These are phyloP conservation scores for Cheilosia variabilis DNA, from an alignment of 2,888 invertebrate species.

Conservation along the genomic window DNA sequence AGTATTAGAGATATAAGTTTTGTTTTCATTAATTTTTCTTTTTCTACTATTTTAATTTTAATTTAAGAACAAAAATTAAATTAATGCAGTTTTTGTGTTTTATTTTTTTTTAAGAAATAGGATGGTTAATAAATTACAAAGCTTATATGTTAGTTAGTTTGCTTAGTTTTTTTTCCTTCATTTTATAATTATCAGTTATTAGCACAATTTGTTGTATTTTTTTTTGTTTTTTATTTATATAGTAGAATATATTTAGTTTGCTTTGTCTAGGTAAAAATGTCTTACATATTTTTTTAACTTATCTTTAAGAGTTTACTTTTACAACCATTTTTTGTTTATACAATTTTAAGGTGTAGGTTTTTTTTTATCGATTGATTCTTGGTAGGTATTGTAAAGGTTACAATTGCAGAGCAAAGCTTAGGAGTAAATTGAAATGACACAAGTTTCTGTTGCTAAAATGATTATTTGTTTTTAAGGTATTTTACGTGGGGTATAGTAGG, in stretches of 20 bases:
- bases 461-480: not conserved
- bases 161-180: conserved; percentile 61
- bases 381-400: conserved; percentile 14
- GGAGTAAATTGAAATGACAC: conserved; percentile 4
- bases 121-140: conserved; percentile 75
- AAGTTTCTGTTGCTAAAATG: conserved; percentile 4
- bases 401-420: conserved; percentile 58
- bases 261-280: conserved; percentile 74
- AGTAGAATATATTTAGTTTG: conserved; percentile 70
- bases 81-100: conserved; percentile 49
- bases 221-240: conserved; percentile 39
- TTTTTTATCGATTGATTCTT: conserved; percentile 50
- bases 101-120: conserved; percentile 60
- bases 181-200: conserved; percentile 61
- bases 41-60: conserved; percentile 55
- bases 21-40: conserved; percentile 54
- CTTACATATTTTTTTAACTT: conserved; percentile 64
- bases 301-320: conserved; percentile 52
- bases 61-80: conserved; percentile 76
- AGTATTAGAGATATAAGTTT: conserved; percentile 84
- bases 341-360: conserved; percentile 9
- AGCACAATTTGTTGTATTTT: conserved; percentile 53
- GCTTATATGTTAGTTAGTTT: conserved; percentile 72
- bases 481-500: conserved; percentile 1
- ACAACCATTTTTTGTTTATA: conserved; percentile 60